phyloP scores from a whole-genome alignment of 2,888 invertebrate genomes.

The Apomyelois bistriatella region DNA sequence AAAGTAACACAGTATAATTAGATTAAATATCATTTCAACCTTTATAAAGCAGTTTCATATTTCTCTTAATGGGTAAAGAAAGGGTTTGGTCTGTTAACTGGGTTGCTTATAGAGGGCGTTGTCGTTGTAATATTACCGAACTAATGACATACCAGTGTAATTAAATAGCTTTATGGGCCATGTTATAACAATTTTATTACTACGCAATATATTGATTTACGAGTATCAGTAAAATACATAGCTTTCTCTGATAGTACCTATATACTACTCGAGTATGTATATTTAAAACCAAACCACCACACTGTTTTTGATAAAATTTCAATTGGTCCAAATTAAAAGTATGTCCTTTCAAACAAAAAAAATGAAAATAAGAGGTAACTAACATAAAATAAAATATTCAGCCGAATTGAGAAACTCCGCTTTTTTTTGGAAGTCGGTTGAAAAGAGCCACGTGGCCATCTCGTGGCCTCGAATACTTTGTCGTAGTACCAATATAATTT shows the following conservation, averaged over 20 bases:
- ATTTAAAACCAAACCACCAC: background rate
- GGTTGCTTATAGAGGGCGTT: conserved; percentile 16
- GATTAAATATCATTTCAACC: too few species aligned
- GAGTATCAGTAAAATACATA: background rate
- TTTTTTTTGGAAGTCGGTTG: too few species aligned
- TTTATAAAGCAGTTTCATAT: conserved; percentile 38
- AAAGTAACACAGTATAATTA: too few species aligned
- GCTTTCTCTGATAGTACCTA: background rate
- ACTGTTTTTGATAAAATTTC: too few species aligned
- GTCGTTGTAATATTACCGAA: background rate
- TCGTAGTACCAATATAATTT: too few species aligned
- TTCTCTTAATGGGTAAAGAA: conserved; percentile 52
- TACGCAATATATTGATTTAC: background rate
- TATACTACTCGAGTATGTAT: background rate
- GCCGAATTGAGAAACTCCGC: too few species aligned
- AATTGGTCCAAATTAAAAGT: too few species aligned
- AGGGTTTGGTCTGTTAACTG: conserved; percentile 42
- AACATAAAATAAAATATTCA: too few species aligned
- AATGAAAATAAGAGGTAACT: too few species aligned
- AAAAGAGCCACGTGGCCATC: too few species aligned
- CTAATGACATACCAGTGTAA: conserved; percentile 3
- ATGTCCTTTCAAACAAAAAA: too few species aligned
- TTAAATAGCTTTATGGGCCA: background rate
- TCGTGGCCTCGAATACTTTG: too few species aligned
- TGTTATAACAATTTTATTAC: background rate